Base-by-base conservation (phyloP, 2,888 invertebrate species). In the Pyrocoelia pectoralis region DNA sequence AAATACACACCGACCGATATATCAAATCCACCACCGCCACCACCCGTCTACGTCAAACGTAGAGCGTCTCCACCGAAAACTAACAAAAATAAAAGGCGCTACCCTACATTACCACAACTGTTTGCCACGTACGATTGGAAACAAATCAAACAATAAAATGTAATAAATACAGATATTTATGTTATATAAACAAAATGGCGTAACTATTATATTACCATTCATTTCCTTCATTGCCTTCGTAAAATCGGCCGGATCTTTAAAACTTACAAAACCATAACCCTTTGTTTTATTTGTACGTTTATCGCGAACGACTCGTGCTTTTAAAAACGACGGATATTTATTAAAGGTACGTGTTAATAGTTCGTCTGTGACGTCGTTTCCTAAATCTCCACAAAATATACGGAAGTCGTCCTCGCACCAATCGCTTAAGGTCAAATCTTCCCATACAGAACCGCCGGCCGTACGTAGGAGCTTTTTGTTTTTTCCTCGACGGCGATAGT, bases 341-440 rank as follows among this genome's bases (percentile, higher is more conserved):
- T 94, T 93, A 79, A 99, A 99, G 0, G 98, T 97, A 70, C 98
- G 87, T 0, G 94, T 94, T n/a, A 99, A 84, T 63, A 97, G 88
- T 80, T 99, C 99, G 77, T 99, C 99, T 0, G 97, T 98, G 17
- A 99, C 98, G 80, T 99, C 98, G 80, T 99, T 99, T 12, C 99
- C 99, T 48, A 99, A 86, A 84, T 99, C 99, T n/a, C 99, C 99
- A 79, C 98, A 98, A 82, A 99, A 99, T 82, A 99, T 92, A 69
- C 99, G 86, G 83, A 97, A 99, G 84, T 99, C 99, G 84, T 97
- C 97, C 71, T 95, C 93, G n/a, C 95, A 92, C 99, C 98, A 99
- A 77, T 99, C 99, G 13, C 90, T 83, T 55, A 99, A 82, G 0
- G 97, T 94, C 15, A 88, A 86, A 82, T 99, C 99, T 81, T 99